Conservation (phyloP, 2,113 vertebrate species). For the Peromyscus californicus region DNA sequence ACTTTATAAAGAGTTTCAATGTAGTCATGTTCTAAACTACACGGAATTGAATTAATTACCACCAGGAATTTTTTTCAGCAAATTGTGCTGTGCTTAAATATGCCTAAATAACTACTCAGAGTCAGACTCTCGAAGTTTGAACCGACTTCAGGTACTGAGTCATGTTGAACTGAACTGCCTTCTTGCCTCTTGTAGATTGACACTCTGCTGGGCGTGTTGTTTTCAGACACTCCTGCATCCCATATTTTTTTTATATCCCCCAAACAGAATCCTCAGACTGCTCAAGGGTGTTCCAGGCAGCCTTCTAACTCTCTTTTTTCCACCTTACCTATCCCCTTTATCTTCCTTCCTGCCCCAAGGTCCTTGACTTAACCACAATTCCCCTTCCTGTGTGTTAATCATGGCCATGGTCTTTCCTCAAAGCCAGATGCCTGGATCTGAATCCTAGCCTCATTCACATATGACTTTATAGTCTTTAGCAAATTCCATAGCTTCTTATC, state of each 20-base stretch:
- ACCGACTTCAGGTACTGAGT: not conserved
- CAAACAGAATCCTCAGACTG: not conserved
- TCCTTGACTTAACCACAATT: not conserved
- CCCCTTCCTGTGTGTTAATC: not conserved
- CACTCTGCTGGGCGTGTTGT: not conserved
- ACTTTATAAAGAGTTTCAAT: not conserved
- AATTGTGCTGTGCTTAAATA: not conserved
- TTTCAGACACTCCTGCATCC: not conserved
- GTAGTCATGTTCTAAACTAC: not conserved
- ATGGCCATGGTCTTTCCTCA: not conserved
- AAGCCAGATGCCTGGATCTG: not conserved
- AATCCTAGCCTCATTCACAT: not conserved
- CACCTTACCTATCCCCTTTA: not conserved
- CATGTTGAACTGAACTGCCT: not conserved
- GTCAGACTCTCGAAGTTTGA: not conserved
- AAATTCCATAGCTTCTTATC: not conserved
- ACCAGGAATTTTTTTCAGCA: not conserved
- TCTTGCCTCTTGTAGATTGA: not conserved
- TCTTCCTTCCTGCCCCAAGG: not conserved
- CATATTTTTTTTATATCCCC: not conserved
- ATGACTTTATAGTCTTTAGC: not conserved
- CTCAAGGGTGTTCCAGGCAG: not conserved
- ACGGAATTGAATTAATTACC: not conserved
- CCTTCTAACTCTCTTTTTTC: not conserved
- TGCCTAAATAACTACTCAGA: not conserved